phyloP scores from a whole-genome alignment of 2,797 vertebrate species.

The Alauda arvensis region DNA sequence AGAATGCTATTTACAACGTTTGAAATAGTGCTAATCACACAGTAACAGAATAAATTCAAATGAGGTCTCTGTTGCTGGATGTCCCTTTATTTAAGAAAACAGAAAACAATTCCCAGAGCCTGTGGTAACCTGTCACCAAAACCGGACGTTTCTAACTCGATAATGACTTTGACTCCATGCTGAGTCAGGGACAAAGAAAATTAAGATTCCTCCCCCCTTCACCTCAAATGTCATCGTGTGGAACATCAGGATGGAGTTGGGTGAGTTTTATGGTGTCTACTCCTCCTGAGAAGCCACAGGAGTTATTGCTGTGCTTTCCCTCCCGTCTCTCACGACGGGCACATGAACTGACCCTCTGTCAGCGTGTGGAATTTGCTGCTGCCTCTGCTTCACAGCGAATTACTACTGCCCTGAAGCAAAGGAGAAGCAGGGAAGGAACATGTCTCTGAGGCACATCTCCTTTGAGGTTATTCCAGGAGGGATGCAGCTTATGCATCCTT shows the following conservation, averaged over 20 bases:
- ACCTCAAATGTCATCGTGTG: constrained; percentile 13
- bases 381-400: constrained; percentile 32
- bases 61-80: not conserved
- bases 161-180: constrained; percentile 47
- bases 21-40: not conserved
- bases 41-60: not conserved
- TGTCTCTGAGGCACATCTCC: constrained; percentile 5
- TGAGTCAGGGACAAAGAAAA: constrained; percentile 49
- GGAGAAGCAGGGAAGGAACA: not conserved
- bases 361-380: constrained; percentile 16
- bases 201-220: constrained; percentile 32
- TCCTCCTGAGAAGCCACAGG: constrained; percentile 7
- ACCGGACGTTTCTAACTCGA: not conserved
- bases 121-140: constrained; percentile 5
- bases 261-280: not conserved
- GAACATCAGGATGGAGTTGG: not conserved
- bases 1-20: not conserved
- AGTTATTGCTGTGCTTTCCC: constrained; percentile 28
- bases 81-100: not conserved
- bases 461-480: not conserved
- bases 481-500: not conserved
- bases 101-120: constrained; percentile 1
- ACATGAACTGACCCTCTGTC: constrained; percentile 28
- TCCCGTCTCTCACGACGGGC: constrained; percentile 1
- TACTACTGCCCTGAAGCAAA: constrained; percentile 4